phyloP scores from a whole-genome alignment of 2,797 vertebrate genomes.

The Sebastes diaconus region DNA sequence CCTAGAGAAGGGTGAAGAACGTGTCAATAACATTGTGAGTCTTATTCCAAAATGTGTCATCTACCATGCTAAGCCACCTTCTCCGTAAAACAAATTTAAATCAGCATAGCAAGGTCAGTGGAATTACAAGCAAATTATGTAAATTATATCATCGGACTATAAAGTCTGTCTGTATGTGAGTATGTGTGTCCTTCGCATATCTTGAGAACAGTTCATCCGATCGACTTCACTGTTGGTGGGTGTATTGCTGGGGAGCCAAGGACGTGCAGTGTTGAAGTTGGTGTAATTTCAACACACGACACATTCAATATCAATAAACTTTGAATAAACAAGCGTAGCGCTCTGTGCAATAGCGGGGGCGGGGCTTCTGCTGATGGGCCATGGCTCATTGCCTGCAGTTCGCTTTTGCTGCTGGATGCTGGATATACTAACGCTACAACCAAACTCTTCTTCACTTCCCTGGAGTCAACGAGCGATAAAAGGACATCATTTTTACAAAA shows the following conservation, averaged over 20 bases:
- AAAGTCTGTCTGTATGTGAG: background rate
- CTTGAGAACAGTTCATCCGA: background rate
- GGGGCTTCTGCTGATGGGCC: background rate
- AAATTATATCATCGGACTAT: background rate
- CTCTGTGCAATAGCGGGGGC: background rate
- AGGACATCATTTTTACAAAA: background rate
- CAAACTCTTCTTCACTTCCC: background rate
- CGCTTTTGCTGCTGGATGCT: background rate
- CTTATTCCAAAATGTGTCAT: background rate
- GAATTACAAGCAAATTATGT: background rate
- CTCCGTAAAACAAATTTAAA: background rate
- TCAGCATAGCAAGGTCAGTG: background rate
- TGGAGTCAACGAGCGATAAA: background rate
- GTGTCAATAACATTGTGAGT: background rate
- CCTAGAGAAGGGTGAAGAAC: slow-evolving; percentile 58
- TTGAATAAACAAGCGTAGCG: background rate
- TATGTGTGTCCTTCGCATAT: background rate
- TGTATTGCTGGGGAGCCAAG: background rate
- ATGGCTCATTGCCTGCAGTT: too few relatives aligned
- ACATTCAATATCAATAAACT: background rate
- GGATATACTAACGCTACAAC: background rate
- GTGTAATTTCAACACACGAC: background rate
- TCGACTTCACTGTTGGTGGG: background rate
- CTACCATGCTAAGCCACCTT: background rate
- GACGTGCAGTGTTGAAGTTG: background rate